Percentiles rank a stretch among this genome's conserved stretches.
Conservation (phyloP, 2,888 invertebrate species). For the Apamea epomidion region DNA sequence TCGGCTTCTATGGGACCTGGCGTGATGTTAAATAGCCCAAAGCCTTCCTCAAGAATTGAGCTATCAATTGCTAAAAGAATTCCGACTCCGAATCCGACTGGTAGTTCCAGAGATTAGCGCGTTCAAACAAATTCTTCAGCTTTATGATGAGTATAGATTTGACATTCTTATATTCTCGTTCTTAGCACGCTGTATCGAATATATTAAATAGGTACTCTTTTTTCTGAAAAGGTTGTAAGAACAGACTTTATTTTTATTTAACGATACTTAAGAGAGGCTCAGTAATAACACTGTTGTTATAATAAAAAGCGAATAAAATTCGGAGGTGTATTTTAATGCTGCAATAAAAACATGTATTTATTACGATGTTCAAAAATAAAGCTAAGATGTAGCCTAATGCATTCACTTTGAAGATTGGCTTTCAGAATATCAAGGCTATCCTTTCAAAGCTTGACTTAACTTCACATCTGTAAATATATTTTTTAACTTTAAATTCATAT, state of each 20-base stretch:
- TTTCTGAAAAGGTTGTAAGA: constrained; percentile 3
- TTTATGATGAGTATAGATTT: neutral
- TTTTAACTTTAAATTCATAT: neutral
- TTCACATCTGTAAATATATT: neutral
- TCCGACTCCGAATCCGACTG: too few relatives aligned
- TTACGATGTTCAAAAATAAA: constrained; percentile 15
- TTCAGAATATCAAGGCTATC: constrained; percentile 16
- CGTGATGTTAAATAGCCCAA: too few relatives aligned
- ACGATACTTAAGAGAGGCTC: neutral
- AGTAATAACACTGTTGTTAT: neutral
- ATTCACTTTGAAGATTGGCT: constrained; percentile 31
- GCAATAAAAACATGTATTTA: constrained; percentile 27
- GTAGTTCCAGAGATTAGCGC: too few relatives aligned
- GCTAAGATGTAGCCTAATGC: neutral
- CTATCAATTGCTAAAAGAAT: too few relatives aligned
- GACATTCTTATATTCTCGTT: neutral
- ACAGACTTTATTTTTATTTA: constrained; percentile 11
- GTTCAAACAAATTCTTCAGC: too few relatives aligned
- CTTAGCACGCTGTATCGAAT: neutral
- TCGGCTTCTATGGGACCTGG: too few relatives aligned
- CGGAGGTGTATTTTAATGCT: constrained; percentile 5
- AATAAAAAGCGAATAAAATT: constrained; percentile 44
- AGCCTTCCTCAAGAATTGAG: too few relatives aligned
- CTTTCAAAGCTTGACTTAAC: neutral
- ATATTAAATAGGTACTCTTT: neutral